Base-by-base conservation (phyloP, 1,140 invertebrate genomes). In the Drosophila pectinifera region DNA sequence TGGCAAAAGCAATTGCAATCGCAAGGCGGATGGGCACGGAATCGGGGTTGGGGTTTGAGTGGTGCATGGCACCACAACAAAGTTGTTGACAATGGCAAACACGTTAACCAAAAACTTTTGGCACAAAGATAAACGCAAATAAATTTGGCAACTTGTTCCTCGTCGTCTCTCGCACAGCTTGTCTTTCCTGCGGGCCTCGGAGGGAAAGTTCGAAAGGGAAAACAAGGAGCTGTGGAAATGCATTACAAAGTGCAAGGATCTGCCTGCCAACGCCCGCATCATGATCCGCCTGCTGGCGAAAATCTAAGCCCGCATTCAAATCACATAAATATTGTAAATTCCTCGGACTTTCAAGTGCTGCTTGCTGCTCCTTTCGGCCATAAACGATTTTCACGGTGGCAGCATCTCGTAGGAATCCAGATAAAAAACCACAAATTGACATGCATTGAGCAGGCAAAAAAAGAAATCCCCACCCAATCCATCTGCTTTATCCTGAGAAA, bases 21-120 rank as follows among this genome's bases (percentile, higher is more conserved):
- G 76, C 83, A 89, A 70, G 73, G 56, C 38, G 64, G 31, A 38
- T 39, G 16, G 36, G n/a, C n/a, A n/a, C n/a, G n/a, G n/a, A n/a
- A n/a, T n/a, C n/a, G 34, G 14, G 20, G 4, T 1, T 7, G 11
- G 46, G 20, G 59, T 49, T 72, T 64, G 82, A 65, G 54, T 48
- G 67, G 65, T 79, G 67, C 54, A 78, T 79, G 59, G 68, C 68
- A 83, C 83, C 83, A 89, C 83, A 88, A 88, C 83, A 88, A 88
- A 88, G 84, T 88, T 88, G 83, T 88, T 88, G 83, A 88, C 83
- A 88, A 88, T 88, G 72, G 84, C 84, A 88, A 88, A 88, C 83
- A 88, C 83, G 83, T 88, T 88, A 88, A 89, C 84, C 84, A 62
- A 88, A 83, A 88, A 88, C 83, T 88, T 53, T 89, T 88, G 80